These are phyloP conservation scores for Calidris pygmaea DNA, from an alignment of 2,113 vertebrate species.

Conservation along the genomic window DNA sequence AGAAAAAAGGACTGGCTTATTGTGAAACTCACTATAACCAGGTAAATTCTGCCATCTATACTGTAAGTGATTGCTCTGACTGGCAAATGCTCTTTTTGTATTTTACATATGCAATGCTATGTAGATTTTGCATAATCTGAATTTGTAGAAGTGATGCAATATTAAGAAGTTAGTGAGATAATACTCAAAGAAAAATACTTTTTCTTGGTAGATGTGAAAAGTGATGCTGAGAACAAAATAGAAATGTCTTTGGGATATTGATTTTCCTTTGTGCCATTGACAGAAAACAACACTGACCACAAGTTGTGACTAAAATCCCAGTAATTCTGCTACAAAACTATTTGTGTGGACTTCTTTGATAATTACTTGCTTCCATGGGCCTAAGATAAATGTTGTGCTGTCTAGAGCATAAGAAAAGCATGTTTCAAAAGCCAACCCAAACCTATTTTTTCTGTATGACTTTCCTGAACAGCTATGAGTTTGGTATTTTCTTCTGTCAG, in stretches of 20 bases:
- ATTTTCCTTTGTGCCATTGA: not conserved
- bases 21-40: slow-evolving; percentile 83
- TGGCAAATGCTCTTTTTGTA: not conserved
- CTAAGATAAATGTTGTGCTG: not conserved
- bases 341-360: not conserved
- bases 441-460: not conserved
- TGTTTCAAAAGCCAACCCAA: not conserved
- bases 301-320: not conserved
- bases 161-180: not conserved
- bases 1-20: slow-evolving; percentile 82
- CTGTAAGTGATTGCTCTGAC: not conserved
- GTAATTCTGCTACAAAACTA: not conserved
- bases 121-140: not conserved
- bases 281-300: not conserved
- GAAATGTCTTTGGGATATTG: not conserved
- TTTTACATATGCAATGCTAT: not conserved
- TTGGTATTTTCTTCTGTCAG: not conserved
- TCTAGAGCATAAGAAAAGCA: not conserved
- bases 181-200: not conserved
- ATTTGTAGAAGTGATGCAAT: not conserved
- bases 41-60: slow-evolving; percentile 40
- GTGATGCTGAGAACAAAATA: not conserved
- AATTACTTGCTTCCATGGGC: not conserved
- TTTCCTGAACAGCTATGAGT: not conserved
- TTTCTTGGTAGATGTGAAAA: not conserved